Evolutionary conservation across 1,140 invertebrate species (phyloP).

Genomic region (Rhyacophila brunnea): DNA sequence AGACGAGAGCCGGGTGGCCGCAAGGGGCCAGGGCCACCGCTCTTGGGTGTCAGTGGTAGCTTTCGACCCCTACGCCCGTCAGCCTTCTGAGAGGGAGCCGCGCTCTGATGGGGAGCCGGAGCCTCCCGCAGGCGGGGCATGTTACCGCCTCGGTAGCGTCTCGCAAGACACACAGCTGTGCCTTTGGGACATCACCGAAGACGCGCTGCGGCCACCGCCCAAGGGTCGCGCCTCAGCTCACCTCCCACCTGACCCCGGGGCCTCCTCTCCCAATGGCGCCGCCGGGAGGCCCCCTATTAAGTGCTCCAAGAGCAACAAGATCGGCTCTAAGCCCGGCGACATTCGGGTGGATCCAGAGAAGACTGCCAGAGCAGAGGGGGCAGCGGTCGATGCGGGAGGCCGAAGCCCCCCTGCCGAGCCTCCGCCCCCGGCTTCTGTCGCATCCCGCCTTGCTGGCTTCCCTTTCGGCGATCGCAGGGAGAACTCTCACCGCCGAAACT

Average conservation of each 20-base stretch:
- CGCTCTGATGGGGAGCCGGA: slow-evolving; percentile 58
- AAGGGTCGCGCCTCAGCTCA: slow-evolving; percentile 48
- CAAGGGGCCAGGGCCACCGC: slow-evolving; percentile 88
- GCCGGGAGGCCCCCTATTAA: slow-evolving; percentile 38
- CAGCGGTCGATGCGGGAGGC: slow-evolving; percentile 44
- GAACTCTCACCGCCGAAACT: slow-evolving; percentile 73
- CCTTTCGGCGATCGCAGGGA: slow-evolving; percentile 68
- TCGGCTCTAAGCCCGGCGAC: slow-evolving; percentile 40
- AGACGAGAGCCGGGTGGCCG: slow-evolving; percentile 88
- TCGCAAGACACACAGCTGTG: slow-evolving; percentile 98
- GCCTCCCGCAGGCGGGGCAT: slow-evolving; percentile 58
- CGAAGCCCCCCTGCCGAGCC: slow-evolving; percentile 40
- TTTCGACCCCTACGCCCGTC: slow-evolving; percentile 88
- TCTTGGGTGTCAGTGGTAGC: slow-evolving; percentile 98
- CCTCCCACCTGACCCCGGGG: slow-evolving; percentile 40
- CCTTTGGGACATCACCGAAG: slow-evolving; percentile 97
- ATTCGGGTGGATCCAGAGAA: neutral
- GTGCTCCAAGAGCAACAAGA: slow-evolving; percentile 37
- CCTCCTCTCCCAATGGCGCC: slow-evolving; percentile 46
- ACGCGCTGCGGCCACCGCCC: slow-evolving; percentile 75
- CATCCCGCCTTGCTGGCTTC: slow-evolving; percentile 63
- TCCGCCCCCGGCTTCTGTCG: slow-evolving; percentile 59
- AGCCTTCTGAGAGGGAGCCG: slow-evolving; percentile 49
- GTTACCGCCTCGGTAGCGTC: slow-evolving; percentile 92
- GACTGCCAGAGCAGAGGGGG: slow-evolving; percentile 7